Evolutionary conservation across 2,888 invertebrate species (phyloP), one percentile per base, ranked within the genome.

Genomic region (Leptodirus hochenwartii): DNA sequence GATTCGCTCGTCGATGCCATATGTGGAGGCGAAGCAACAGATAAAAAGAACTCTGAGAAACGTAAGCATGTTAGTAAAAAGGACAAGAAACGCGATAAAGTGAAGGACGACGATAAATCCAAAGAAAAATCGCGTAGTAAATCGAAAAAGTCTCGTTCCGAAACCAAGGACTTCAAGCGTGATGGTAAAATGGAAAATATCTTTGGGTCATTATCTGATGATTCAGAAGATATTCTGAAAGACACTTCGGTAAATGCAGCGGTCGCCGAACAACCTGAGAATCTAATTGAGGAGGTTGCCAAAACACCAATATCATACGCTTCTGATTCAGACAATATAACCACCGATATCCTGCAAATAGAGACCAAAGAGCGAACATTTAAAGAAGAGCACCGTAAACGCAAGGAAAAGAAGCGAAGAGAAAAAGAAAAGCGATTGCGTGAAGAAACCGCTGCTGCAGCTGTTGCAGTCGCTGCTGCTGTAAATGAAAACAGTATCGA

Each of bases 101-200:
- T 49, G 12, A 61, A 65, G 38, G 64, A 66, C 15, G 66, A 68
- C 36, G 56, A 64, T 20, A 53, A 50, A 22, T 57, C 57, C 5
- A 60, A 64, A 24, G 66, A 67, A 12, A 68, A 68, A 54, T 50
- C 61, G 1, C 11, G 9, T 6, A 71, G 66, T 48, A 70, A 66
- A 46, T 62, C 64, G 15, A 67, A 61, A 47, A 64, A 58, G 40
- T 49, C 40, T 22, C 53, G 50, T 37, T 41, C 46, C 8, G 51
- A 54, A 23, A 58, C 59, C 41, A 57, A 58, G 35, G 59, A 61
- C 34, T 42, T 42, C 30, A 45, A 53, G 1, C 69, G 75, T 42
- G 78, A 77, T 40, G 80, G 72, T 15, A 78, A 81, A 54, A 79
- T 84, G 76, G 81, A 84, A 51, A 82, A 81, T 41, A 84, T 85